Conservation (phyloP, 2,113 vertebrate species). For the Leptobrachium leishanense region DNA sequence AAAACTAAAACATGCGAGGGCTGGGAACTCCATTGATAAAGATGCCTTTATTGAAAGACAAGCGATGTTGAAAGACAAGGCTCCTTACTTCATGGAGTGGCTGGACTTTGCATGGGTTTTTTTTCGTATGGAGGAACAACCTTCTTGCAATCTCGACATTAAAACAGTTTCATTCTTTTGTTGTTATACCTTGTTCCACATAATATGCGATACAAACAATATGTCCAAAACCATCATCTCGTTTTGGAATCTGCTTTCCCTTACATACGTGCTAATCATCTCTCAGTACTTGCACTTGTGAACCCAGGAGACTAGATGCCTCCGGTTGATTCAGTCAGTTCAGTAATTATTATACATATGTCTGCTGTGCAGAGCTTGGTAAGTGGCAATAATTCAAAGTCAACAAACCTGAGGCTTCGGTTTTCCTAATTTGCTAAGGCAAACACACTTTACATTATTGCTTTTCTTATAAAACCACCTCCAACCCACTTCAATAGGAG, state of each 20-base stretch:
- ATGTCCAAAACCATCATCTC: neutral
- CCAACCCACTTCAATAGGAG: neutral
- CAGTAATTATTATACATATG: slow-evolving; percentile 7
- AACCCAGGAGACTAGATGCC: neutral
- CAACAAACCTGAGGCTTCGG: slow-evolving; percentile 12
- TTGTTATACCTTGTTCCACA: too few relatives aligned
- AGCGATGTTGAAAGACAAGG: too few relatives aligned
- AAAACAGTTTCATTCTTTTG: too few relatives aligned
- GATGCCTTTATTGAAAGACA: too few relatives aligned
- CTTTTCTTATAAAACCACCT: slow-evolving; percentile 5
- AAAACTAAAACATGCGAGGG: too few relatives aligned
- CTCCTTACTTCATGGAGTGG: too few relatives aligned
- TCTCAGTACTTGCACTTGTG: neutral
- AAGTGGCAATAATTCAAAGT: slow-evolving; percentile 18
- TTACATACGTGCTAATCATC: neutral
- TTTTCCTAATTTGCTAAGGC: slow-evolving; percentile 14
- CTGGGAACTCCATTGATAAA: too few relatives aligned
- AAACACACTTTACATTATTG: slow-evolving; percentile 22
- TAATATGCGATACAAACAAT: neutral
- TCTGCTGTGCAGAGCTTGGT: neutral
- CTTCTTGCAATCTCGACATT: too few relatives aligned
- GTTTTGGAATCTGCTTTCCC: neutral
- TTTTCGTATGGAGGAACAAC: too few relatives aligned
- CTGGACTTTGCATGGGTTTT: too few relatives aligned
- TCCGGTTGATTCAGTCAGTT: slow-evolving; percentile 9